phyloP scores from a whole-genome alignment of 2,888 invertebrate species.

The Idaea dimidiata region DNA sequence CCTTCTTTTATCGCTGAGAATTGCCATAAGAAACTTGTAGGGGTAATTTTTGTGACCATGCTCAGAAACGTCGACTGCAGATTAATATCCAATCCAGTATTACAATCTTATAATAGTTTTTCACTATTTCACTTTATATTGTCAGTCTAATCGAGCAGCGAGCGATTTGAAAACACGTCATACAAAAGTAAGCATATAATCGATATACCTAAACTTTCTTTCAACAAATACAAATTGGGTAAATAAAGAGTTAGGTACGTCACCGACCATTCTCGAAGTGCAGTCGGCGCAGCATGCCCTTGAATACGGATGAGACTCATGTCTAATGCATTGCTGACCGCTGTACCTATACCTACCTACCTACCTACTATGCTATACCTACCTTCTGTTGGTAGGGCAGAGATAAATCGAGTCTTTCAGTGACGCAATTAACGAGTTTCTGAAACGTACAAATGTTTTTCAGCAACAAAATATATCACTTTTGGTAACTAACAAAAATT shows the following conservation, averaged over 20 bases:
- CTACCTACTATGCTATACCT: neutral
- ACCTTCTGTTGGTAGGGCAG: neutral
- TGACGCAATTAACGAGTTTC: neutral
- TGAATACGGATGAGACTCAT: conserved; percentile 72
- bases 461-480: too few relatives aligned
- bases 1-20: too few relatives aligned
- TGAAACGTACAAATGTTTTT: neutral
- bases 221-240: neutral
- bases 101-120: too few relatives aligned
- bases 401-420: neutral
- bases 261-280: conserved; percentile 47
- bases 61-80: too few relatives aligned
- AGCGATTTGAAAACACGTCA: too few relatives aligned
- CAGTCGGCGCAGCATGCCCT: conserved; percentile 57
- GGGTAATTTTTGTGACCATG: too few relatives aligned
- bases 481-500: too few relatives aligned
- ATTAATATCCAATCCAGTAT: too few relatives aligned
- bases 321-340: conserved; percentile 57
- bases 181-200: too few relatives aligned
- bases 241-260: conserved; percentile 28
- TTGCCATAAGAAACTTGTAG: too few relatives aligned
- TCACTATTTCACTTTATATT: too few relatives aligned
- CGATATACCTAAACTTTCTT: neutral
- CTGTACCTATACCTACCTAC: conserved; percentile 28
- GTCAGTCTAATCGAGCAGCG: too few relatives aligned